phyloP scores from a whole-genome alignment of 2,113 vertebrate species.

The Copsychus sechellarum region DNA sequence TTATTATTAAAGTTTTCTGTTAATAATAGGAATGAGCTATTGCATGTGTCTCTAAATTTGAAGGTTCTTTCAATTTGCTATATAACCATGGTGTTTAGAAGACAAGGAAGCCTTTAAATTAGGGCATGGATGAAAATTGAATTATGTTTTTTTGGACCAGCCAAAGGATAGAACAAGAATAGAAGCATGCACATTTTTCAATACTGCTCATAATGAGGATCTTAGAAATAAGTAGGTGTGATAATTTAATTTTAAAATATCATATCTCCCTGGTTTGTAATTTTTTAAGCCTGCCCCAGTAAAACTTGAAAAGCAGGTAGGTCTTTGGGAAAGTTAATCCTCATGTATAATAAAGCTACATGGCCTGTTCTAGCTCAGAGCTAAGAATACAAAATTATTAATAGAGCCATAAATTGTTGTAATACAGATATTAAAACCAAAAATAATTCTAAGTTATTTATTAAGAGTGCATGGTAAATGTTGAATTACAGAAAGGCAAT shows the following conservation, averaged over 20 bases:
- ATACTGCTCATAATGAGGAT: not conserved
- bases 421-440: not conserved
- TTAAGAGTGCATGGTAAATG: not conserved
- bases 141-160: not conserved
- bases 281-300: constrained; percentile 2
- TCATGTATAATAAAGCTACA: not conserved
- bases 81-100: not conserved
- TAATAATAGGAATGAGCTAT: not conserved
- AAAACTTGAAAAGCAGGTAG: not conserved
- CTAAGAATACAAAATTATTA: not conserved
- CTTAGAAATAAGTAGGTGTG: not conserved
- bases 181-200: not conserved
- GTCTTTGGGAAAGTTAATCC: not conserved
- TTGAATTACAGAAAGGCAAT: not conserved
- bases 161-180: not conserved
- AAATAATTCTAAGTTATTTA: constrained; percentile 2
- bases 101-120: not conserved
- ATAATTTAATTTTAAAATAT: not conserved
- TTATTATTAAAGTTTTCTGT: not conserved
- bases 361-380: not conserved
- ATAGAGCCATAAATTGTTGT: not conserved
- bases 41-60: not conserved
- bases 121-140: not conserved
- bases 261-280: constrained; percentile 1
- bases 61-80: not conserved